Conservation (phyloP, 2,797 vertebrate genomes). For the Lates japonicus region DNA sequence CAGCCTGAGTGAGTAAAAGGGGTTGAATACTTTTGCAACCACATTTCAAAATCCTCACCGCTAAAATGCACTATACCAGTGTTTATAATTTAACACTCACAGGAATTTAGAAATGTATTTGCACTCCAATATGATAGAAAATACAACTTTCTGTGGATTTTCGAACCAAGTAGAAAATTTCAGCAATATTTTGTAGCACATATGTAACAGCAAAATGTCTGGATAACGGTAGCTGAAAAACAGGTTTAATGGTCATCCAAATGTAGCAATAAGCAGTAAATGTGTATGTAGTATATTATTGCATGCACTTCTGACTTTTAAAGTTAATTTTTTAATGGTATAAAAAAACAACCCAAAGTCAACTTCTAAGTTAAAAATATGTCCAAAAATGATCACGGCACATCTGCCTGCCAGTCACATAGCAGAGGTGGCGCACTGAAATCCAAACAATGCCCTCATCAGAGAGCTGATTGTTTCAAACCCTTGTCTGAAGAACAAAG, state of each 20-base stretch:
- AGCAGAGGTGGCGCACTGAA: constrained; percentile 21
- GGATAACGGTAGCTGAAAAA: neutral
- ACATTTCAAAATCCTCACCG: constrained; percentile 42
- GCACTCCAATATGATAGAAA: constrained; percentile 8
- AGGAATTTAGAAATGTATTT: constrained; percentile 10
- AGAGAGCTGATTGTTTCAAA: constrained; percentile 41
- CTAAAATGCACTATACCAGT: constrained; percentile 25
- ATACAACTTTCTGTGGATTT: neutral
- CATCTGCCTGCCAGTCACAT: constrained; percentile 50
- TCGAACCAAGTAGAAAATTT: constrained; percentile 3
- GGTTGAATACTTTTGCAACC: constrained; percentile 47
- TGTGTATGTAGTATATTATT: neutral
- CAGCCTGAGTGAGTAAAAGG: constrained; percentile 53
- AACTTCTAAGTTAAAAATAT: neutral
- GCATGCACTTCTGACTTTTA: neutral
- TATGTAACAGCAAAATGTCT: neutral
- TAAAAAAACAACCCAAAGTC: neutral
- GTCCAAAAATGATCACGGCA: neutral
- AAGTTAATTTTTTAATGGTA: neutral
- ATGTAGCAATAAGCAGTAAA: neutral
- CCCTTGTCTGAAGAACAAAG: constrained; percentile 27
- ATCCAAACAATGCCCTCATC: constrained; percentile 45
- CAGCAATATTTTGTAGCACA: neutral
- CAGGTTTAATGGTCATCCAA: neutral
- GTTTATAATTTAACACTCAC: constrained; percentile 33